These are phyloP conservation scores for Adoxophyes honmai DNA, from an alignment of 1,140 invertebrate genomes.

Conservation along the genomic window DNA sequence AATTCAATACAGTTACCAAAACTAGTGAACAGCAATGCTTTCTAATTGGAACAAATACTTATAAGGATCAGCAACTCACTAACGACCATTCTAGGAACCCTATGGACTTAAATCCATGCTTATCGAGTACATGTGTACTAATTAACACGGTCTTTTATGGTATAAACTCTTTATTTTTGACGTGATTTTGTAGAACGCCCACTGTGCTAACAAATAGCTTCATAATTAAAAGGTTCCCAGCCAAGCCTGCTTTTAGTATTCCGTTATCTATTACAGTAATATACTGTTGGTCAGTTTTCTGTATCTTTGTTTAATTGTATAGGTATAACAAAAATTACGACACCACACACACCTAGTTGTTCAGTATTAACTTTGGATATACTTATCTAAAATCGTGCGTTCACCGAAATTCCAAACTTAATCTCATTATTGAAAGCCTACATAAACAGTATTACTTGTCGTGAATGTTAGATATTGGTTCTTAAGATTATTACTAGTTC, in stretches of 20 bases:
- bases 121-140: conserved; percentile 39
- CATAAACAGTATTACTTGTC: too few species aligned
- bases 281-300: too few species aligned
- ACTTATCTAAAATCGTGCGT: too few species aligned
- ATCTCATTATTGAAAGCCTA: too few species aligned
- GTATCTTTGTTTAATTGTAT: too few species aligned
- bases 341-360: too few species aligned
- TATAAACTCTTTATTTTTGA: conserved; percentile 11
- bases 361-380: too few species aligned
- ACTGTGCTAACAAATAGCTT: conserved; percentile 27
- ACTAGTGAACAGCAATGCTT: conserved; percentile 21
- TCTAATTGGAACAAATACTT: conserved; percentile 33
- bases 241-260: conserved; percentile 28
- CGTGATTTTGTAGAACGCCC: conserved; percentile 20
- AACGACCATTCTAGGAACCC: conserved; percentile 19
- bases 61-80: conserved; percentile 15
- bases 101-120: conserved; percentile 26
- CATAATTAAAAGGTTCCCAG: conserved; percentile 44
- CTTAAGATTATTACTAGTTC: too few species aligned
- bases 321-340: too few species aligned
- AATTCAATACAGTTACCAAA: conserved; percentile 15
- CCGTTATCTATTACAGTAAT: not conserved
- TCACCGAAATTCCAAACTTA: too few species aligned
- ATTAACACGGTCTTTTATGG: conserved; percentile 33
- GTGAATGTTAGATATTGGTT: too few species aligned